Evolutionary conservation across 2,113 vertebrate species (phyloP), one percentile per base, ranked within the genome.

Genomic region (Chamaea fasciata): DNA sequence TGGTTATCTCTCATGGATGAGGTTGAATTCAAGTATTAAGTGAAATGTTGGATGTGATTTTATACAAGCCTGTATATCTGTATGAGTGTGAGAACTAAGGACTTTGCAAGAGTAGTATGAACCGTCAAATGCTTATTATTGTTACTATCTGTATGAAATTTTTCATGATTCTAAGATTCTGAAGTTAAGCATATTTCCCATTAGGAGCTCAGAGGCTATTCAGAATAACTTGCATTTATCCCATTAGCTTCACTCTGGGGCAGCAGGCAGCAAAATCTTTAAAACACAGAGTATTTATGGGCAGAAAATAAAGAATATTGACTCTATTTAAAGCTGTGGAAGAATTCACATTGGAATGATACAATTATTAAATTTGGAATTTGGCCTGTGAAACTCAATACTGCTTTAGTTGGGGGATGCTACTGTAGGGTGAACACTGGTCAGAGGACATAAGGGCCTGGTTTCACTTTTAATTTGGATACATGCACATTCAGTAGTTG

Each of bases 401-500:
- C 10, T 46, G 17, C 56, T 69, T 67, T 59, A 64, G 57, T 12
- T 67, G 33, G 59, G 35, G 31, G 41, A 41, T 83, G 74, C 33
- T 31, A 24, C 31, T 53, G 5, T 5, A 60, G 42, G 2, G 14
- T 57, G 39, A 87, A 35, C 19, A 7, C 23, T 83, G 21, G 28
- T 76, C 49, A 59, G 50, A 57, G 28, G 39, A 21, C 59, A 7
- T 33, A 50, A 74, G 14, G 21, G 18, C 39, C 28, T 59, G 13
- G 13, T 82, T 92, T 95, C 37, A 42, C 37, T 77, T 70, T 57
- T 56, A 20, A n/a, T 83, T 73, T 73, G 33, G 12, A 35, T 31
- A 3, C 0, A 1, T 65, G 14, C 6, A 2, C 1, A 2, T 42
- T 63, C 52, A 47, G 52, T 26, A 24, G 20, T n/a, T 75, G 46